These are phyloP conservation scores for Pholis gunnellus DNA, from an alignment of 2,113 vertebrate genomes.

Conservation along the genomic window DNA sequence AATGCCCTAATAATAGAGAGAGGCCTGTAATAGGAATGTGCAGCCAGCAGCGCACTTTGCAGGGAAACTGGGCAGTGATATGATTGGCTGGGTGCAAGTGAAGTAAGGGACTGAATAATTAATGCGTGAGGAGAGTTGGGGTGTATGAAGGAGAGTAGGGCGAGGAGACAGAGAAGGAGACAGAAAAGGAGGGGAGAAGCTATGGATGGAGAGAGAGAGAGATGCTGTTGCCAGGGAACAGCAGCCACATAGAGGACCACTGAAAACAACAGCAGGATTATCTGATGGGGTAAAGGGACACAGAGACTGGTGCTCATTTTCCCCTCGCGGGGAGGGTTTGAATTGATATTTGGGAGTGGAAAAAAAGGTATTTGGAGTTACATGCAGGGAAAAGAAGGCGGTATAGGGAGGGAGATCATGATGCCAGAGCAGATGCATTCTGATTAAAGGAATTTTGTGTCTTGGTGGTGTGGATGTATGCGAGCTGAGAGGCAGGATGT, in stretches of 20 bases:
- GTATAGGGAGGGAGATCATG: constrained; percentile 7
- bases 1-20: neutral
- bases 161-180: constrained; percentile 36
- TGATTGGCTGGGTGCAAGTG: constrained; percentile 61
- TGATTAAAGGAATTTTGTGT: constrained; percentile 70
- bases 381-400: constrained; percentile 10
- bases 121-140: constrained; percentile 33
- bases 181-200: constrained; percentile 42
- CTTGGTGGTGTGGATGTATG: constrained; percentile 39
- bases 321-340: neutral
- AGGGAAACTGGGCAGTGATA: constrained; percentile 20
- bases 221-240: constrained; percentile 84
- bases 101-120: constrained; percentile 57
- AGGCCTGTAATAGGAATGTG: neutral
- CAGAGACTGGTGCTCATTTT: constrained; percentile 38
- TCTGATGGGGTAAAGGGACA: constrained; percentile 43
- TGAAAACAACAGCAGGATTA: constrained; percentile 59
- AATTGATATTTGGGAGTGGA: constrained; percentile 19
- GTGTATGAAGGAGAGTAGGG: constrained; percentile 33
- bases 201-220: constrained; percentile 49
- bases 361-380: constrained; percentile 28
- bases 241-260: constrained; percentile 58
- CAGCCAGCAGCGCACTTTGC: neutral
- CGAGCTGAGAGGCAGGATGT: constrained; percentile 53
- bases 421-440: constrained; percentile 70